Evolutionary conservation across 2,113 vertebrate genomes (phyloP).

Genomic region (Cryptoleucopteryx plumbea): DNA sequence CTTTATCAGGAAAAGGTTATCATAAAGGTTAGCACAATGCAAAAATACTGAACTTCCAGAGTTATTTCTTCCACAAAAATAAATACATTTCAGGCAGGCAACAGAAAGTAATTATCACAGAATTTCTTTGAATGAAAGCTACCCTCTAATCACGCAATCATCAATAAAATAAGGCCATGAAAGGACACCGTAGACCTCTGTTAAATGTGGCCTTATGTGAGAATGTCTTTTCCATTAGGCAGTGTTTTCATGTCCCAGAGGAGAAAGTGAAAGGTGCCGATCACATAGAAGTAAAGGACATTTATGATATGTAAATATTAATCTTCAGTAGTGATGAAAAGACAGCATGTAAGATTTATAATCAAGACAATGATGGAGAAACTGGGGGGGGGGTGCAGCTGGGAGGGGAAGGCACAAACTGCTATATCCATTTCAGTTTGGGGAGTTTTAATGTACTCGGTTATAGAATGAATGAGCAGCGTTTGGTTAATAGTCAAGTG

Average conservation of each 20-base stretch:
- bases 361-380: not conserved
- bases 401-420: not conserved
- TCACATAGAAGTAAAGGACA: not conserved
- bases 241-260: not conserved
- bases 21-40: not conserved
- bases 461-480: not conserved
- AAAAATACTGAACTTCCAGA: not conserved
- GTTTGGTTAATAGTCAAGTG: not conserved
- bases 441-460: not conserved
- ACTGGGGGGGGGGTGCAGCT: accelerated
- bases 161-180: not conserved
- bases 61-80: not conserved
- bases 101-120: not conserved
- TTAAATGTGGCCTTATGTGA: not conserved
- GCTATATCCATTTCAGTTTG: not conserved
- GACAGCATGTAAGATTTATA: not conserved
- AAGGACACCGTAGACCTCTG: not conserved
- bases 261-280: not conserved
- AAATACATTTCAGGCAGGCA: not conserved
- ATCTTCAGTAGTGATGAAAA: not conserved
- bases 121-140: conserved; percentile 13
- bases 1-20: not conserved
- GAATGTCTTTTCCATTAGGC: not conserved
- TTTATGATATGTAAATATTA: not conserved
- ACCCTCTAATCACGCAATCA: not conserved